Conservation (phyloP, 2,888 invertebrate genomes). For the Acanthacorydalis orientalis region DNA sequence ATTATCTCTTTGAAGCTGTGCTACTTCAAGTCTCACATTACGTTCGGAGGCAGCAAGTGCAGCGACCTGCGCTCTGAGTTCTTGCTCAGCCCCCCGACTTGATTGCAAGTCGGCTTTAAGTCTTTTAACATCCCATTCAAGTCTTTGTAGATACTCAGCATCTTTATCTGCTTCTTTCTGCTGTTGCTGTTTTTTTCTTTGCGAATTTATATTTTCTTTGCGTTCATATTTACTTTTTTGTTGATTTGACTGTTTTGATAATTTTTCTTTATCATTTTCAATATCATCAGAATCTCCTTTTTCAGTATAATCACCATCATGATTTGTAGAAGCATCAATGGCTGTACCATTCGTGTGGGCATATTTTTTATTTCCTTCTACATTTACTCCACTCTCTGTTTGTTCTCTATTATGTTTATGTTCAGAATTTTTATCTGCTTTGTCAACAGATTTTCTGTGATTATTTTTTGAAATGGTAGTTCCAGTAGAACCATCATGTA, state of each 20-base stretch:
- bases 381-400: slow-evolving; percentile 14
- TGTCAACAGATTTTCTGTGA: slow-evolving; percentile 36
- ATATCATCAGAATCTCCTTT: slow-evolving; percentile 31
- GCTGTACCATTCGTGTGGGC: slow-evolving; percentile 25
- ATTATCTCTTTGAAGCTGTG: slow-evolving; percentile 68
- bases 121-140: slow-evolving; percentile 55
- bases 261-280: slow-evolving; percentile 30
- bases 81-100: slow-evolving; percentile 53
- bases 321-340: background rate
- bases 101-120: slow-evolving; percentile 56
- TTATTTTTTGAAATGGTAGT: slow-evolving; percentile 23
- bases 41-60: slow-evolving; percentile 49
- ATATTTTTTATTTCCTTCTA: slow-evolving; percentile 22
- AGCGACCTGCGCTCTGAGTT: slow-evolving; percentile 47
- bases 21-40: slow-evolving; percentile 49
- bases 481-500: background rate
- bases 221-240: slow-evolving; percentile 1
- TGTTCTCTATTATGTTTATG: slow-evolving; percentile 10
- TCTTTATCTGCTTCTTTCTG: slow-evolving; percentile 5
- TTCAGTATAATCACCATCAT: slow-evolving; percentile 10
- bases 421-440: slow-evolving; percentile 22
- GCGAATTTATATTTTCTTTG: background rate
- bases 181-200: slow-evolving; percentile 23
- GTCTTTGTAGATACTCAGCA: slow-evolving; percentile 29
- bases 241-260: slow-evolving; percentile 17